Base-by-base conservation (phyloP, 2,888 invertebrate genomes). In the Eupithecia subumbrata region DNA sequence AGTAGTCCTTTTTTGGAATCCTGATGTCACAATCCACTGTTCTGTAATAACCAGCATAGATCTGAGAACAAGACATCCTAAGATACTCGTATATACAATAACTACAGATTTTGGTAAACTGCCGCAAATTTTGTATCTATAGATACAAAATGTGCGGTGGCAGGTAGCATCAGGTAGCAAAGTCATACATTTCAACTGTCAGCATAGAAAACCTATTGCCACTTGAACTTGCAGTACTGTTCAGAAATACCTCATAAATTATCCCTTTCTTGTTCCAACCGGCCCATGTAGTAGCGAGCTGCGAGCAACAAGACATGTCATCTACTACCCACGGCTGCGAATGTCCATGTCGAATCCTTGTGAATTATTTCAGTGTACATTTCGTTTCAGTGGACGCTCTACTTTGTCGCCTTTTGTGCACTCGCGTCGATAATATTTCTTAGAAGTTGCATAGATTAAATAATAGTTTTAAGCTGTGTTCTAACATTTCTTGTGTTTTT, bases 351-450 rank as follows among this genome's bases (percentile, higher is more conserved):
- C 91, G 91, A 91, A 92, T 91, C 85, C 86, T 82, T 88, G 89
- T 92, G 92, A 93, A 93, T 91, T 92, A 93, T 92, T 92, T 91
- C 91, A 91, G 89, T 82, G 82, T 79, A 68, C 64, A 68, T 73
- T 90, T 87, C 90, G 85, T 90, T 92, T 91, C 91, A 90, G 90
- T 87, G 83, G 60, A 25, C 88, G 84, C 86, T 85, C 85, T 84
- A 86, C 86, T 85, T 88, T 89, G 90, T 89, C 87, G 85, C 86
- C 87, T 89, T 89, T 88, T 88, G 86, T 85, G 83, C 84, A 67
- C 78, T 64, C 72, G 76, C 79, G 78, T 80, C 86, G 87, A 89
- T 88, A 89, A 91, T 92, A 91, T 87, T 88, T 92, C 90, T 89
- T 86, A 78, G 81, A 82, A 83, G 84, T 81, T 84, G 81, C 43